Evolutionary conservation across 1,140 invertebrate species (phyloP), one percentile per base, ranked within the genome.

Genomic region (Araneus ventricosus): DNA sequence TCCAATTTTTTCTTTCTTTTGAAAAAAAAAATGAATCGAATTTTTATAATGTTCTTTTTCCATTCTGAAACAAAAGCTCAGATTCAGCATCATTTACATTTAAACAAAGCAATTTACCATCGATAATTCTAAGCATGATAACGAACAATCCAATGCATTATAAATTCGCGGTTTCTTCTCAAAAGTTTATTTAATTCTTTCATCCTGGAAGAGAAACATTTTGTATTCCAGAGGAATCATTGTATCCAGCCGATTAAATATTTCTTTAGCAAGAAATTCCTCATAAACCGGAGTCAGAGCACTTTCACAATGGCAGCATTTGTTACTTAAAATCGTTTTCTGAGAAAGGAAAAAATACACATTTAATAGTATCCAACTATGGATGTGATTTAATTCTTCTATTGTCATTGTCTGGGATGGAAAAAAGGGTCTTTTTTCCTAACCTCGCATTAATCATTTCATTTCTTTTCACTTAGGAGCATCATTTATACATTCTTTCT

Each of bases 321-420:
- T 34, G 67, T 75, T 75, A 75, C 67, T 75, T 75, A 75, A 75
- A 75, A 75, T 75, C 67, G 30, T 75, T 75, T 30, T 75, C 30
- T 20, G 30, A 37, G 67, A 34, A 75, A 34, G 27, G 27, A 34
- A 75, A 30, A 34, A 75, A 22, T 75, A 75, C 67, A 34, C 27
- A 75, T 75, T 75, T 75, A 30, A 75, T 75, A 30, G 67, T 75
- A 75, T 75, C 67, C 30, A 75, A 75, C 67, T 75, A 34, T 75
- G 67, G 67, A 75, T 75, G 67, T 75, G 67, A 75, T 75, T 75
- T 75, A 75, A 75, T 75, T 75, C 67, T 30, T 30, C 17, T 75
- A 20, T 34, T 75, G 30, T 75, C 67, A 75, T 37, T 75, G 67
- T 75, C 34, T 20, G 27, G 30, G 67, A 75, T 30, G 20, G 67